Base-by-base conservation (phyloP, 2,888 invertebrate genomes). In the Hetaerina titia region DNA sequence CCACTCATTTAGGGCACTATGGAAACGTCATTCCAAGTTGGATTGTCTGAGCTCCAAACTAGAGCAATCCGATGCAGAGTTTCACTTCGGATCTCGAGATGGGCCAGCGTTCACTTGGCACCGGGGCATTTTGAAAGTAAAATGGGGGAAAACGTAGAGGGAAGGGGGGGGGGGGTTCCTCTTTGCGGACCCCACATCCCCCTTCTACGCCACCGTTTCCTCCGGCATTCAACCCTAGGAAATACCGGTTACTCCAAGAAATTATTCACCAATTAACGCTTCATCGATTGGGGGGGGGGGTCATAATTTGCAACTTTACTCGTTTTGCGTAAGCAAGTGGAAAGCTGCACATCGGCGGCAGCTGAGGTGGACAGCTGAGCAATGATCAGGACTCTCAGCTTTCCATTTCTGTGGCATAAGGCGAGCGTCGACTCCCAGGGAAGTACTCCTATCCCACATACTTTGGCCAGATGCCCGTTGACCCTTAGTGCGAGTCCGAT, bases 321-420 rank as follows among this genome's bases (percentile, higher is more conserved):
- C 81, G 81, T 22, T 81, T 81, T 31, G 81, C 5, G 11, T 31
- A 2, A 81, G 81, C 31, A 31, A n/a, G 31, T 81, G 81, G 81
- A 81, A 81, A 81, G 31, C 81, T 31, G 25, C 31, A 13, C 25
- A 13, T n/a, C 1, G n/a, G 13, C 6, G 13, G 25, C 22, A 22
- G 9, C 31, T 9, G 31, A 22, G 31, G 81, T 81, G 81, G 31
- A 31, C 81, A 31, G 31, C 81, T 81, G 81, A 13, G 81, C 25
- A 81, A 81, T 81, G 13, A 7, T 31, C 60, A 31, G 6, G 25
- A 13, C 15, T 15, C 8, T 9, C 81, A 31, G 81, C 81, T 81
- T 81, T 81, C 81, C 81, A 81, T 81, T 81, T 81, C 81, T 81
- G 81, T 31, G 22, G 81, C 81, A 31, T 31, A 31, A 81, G 81